Evolutionary conservation across 2,888 invertebrate species (phyloP).

Genomic region (Lasioglossum oenotherae): DNA sequence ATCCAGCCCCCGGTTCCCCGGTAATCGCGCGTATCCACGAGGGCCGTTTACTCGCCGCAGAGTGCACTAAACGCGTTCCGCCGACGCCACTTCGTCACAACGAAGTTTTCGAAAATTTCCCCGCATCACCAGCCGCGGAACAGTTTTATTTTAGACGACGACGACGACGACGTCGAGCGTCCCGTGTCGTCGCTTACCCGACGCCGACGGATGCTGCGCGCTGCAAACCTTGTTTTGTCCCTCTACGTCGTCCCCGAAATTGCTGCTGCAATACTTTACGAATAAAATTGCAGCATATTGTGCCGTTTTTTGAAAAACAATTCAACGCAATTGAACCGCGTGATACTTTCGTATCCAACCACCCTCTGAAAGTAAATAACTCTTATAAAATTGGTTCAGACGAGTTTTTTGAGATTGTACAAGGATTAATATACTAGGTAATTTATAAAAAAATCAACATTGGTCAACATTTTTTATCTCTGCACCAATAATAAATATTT

Average conservation of each 20-base stretch:
- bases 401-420: no score
- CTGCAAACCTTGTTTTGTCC: not conserved
- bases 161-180: not conserved
- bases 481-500: no score
- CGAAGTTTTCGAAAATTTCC: slow-evolving; percentile 23
- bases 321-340: not conserved
- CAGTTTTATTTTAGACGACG: slow-evolving; percentile 17
- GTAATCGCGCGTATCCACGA: slow-evolving; percentile 25
- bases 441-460: no score
- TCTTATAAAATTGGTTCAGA: no score
- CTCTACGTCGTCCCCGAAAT: not conserved
- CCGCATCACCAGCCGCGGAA: not conserved
- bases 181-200: not conserved
- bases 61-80: slow-evolving; percentile 22
- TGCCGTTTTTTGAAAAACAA: not conserved
- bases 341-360: not conserved
- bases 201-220: not conserved
- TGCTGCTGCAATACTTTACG: not conserved
- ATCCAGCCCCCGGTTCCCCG: not conserved
- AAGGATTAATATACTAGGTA: no score
- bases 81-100: slow-evolving; percentile 2
- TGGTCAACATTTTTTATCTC: no score
- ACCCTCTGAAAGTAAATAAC: no score
- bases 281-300: not conserved
- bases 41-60: slow-evolving; percentile 9